Evolutionary conservation across 2,797 vertebrate species (phyloP).

Genomic region (Pelobates cultripes): DNA sequence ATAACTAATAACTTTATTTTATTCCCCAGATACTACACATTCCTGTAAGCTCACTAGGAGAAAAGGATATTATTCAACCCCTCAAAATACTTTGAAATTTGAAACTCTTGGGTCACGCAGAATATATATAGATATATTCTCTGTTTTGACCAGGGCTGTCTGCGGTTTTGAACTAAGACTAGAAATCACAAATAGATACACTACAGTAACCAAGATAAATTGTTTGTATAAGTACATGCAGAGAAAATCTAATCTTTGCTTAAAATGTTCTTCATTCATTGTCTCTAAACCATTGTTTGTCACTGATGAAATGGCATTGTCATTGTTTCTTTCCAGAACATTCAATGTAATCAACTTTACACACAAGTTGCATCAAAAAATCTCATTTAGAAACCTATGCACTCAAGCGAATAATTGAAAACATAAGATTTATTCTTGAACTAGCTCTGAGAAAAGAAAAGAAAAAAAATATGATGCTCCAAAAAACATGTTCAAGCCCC

Average conservation of each 20-base stretch:
- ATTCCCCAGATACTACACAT: no score
- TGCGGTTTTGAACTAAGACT: no score
- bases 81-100: no score
- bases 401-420: conserved; percentile 53
- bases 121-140: no score
- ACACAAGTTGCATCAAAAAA: conserved; percentile 55
- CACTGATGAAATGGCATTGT: conserved; percentile 43
- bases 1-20: no score
- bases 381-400: conserved; percentile 53
- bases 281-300: conserved; percentile 40
- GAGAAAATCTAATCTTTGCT: conserved; percentile 50
- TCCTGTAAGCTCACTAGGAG: no score
- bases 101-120: no score
- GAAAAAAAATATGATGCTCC: conserved; percentile 27
- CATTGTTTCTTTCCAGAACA: conserved; percentile 53
- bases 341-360: conserved; percentile 54
- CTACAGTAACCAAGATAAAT: conserved; percentile 35
- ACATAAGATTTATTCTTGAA: conserved; percentile 52
- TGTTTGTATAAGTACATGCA: conserved; percentile 34
- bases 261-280: conserved; percentile 25
- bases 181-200: conserved; percentile 34
- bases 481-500: conserved; percentile 35
- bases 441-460: conserved; percentile 23
- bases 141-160: no score
- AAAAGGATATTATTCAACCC: no score